Base-by-base conservation (phyloP, 2,888 invertebrate species). In the Empis stercorea region DNA sequence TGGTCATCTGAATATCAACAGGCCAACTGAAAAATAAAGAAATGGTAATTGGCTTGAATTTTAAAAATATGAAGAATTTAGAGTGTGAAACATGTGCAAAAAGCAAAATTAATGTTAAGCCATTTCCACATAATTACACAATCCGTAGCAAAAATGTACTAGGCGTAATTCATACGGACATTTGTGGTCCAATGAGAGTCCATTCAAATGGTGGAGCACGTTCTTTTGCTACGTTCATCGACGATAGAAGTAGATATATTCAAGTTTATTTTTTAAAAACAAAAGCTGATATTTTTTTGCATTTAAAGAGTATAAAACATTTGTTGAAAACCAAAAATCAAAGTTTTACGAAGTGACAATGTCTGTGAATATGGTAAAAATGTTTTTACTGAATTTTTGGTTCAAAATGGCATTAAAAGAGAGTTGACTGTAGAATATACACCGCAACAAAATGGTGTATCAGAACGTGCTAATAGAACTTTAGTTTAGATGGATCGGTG, bases 371-470 rank as follows among this genome's bases (percentile, higher is more conserved):
- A 47, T 15, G 42, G 45, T 2, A 49, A 48, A 17, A 49, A 43
- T 13, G 14, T 10, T 27, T 55, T 55, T 30, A 37, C 51, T 10
- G 39, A 15, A 39, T 54, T 46, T 48, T 43, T 53, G 11, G 14
- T 45, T 2, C 38, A 49, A 10, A 42, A 50, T 41, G 55, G 55
- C 4, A 53, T 54, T 36, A 30, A 23, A 27, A 34, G 51, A 11
- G 51, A 56, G 36, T 27, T 54, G 14, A 52, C 53, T 3, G 50
- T 52, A 2, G 46, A 48, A n/a, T 46, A 55, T 17, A 56, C 54
- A 15, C 57, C 56, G 6, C 53, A 56, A 20, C 55, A 56, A 46
- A 56, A 56, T 30, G 56, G 56, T 3, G 51, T 55, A 9, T 54
- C 55, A 0, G 53, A 55, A 34, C 34, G 54, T 6, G 51, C 47